phyloP scores from a whole-genome alignment of 2,113 vertebrate genomes.

The Brachyistius frenatus region DNA sequence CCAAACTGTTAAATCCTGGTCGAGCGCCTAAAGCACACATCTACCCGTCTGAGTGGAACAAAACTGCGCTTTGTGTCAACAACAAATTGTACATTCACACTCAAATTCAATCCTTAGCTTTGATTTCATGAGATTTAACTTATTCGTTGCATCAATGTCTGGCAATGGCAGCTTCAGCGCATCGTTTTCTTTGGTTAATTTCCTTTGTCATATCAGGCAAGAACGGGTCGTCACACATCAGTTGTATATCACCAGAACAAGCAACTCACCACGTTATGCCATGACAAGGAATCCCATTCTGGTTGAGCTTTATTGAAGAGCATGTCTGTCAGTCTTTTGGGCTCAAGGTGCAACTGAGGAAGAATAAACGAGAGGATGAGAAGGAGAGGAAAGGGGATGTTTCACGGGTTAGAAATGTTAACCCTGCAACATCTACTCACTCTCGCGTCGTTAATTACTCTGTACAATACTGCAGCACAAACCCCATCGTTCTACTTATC shows the following conservation, averaged over 20 bases:
- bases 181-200: no score
- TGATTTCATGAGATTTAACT: no score
- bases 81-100: no score
- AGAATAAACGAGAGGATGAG: not conserved
- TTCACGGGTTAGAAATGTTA: not conserved
- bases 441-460: slow-evolving; percentile 48
- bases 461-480: not conserved
- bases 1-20: no score
- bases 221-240: not conserved
- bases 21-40: no score
- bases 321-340: slow-evolving; percentile 3
- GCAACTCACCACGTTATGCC: not conserved
- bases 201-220: not conserved
- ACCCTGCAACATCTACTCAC: slow-evolving; percentile 21
- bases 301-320: not conserved
- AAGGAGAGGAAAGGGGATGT: not conserved
- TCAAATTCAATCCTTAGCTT: no score
- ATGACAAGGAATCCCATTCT: not conserved
- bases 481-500: slow-evolving; percentile 16
- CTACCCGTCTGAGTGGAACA: not conserved
- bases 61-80: no score
- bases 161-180: no score
- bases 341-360: not conserved
- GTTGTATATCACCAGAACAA: not conserved
- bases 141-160: no score